These are phyloP conservation scores for Parotocinclus haroldoi DNA, from an alignment of 2,797 vertebrate species.

Conservation along the genomic window DNA sequence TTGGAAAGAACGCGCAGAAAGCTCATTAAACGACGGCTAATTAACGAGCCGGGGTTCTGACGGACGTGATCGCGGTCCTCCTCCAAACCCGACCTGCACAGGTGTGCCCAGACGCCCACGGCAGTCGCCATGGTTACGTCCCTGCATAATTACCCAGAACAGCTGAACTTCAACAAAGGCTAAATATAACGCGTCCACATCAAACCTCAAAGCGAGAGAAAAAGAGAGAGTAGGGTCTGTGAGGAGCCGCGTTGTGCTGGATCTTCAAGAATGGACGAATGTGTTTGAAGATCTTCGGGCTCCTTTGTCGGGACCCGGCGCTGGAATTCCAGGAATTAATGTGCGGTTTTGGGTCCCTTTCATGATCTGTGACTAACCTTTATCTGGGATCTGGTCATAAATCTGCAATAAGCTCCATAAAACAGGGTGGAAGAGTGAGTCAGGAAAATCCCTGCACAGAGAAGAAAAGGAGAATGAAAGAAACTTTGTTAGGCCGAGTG, in stretches of 20 bases:
- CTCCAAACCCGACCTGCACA: constrained; percentile 40
- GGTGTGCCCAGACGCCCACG: constrained; percentile 57
- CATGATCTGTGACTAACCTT: constrained; percentile 41
- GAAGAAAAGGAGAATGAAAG: constrained; percentile 16
- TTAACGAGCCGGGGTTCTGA: too few relatives aligned
- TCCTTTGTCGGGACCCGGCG: constrained; percentile 31
- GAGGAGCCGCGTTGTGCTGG: too few relatives aligned
- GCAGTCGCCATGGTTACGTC: constrained; percentile 64
- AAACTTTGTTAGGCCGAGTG: constrained; percentile 12
- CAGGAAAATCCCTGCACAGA: constrained; percentile 41
- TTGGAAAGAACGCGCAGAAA: too few relatives aligned
- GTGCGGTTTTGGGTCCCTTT: constrained; percentile 43
- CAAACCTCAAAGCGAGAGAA: background rate
- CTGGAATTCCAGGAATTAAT: constrained; percentile 50
- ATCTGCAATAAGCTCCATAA: constrained; percentile 32
- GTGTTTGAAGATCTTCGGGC: constrained; percentile 18
- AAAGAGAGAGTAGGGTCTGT: too few relatives aligned
- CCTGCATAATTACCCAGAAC: constrained; percentile 60
- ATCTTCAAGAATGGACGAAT: constrained; percentile 30
- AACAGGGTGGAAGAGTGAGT: constrained; percentile 13
- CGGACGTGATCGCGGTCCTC: constrained; percentile 6
- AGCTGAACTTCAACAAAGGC: constrained; percentile 47
- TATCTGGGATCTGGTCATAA: constrained; percentile 46
- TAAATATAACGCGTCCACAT: constrained; percentile 37
- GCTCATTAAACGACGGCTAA: too few relatives aligned